Evolutionary conservation across 2,888 invertebrate genomes (phyloP), one percentile per base, ranked within the genome.

Genomic region (Paralinhomoeus sp.): DNA sequence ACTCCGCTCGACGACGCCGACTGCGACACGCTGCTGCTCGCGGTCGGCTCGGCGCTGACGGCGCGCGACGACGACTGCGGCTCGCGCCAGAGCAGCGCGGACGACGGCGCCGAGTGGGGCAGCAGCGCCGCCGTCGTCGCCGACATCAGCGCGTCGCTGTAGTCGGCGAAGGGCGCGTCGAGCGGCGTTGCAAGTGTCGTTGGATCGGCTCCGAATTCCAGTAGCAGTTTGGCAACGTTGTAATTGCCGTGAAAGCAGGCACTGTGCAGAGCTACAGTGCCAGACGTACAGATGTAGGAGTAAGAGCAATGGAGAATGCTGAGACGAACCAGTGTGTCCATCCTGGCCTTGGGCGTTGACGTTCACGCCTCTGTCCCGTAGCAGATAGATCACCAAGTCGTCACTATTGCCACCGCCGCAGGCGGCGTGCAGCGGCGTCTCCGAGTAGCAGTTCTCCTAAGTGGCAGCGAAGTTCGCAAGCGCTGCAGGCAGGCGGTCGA

Each of bases 191-290:
- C 66, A 2, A 61, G 62, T 34, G 67, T 51, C 39, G 65, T 65
- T 50, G 65, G 64, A 54, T 67, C 67, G 0, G 66, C 67, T 1
- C 67, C 62, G 50, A 63, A 63, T 47, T 67, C 66, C 47, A 67
- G 52, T 37, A 67, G 54, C 37, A 40, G 18, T 31, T 67, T 66
- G 2, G 67, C 67, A 15, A 67, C 57, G 18, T 62, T 48, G 23
- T 65, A 51, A 50, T 67, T 67, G 5, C 67, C 67, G 50, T 67
- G 67, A 50, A 61, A 66, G 50, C 66, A 66, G 17, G 67, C 67
- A 47, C 66, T 66, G 53, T 67, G 67, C 27, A 67, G 51, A 1
- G 67, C 66, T 62, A 50, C 23, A 54, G 51, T 1, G 38, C 20
- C 17, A 39, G 17, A 13, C n/a, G n/a, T n/a, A n/a, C n/a, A n/a